Percentiles rank a stretch among this genome's conserved stretches.
These are phyloP conservation scores for Argyrosomus japonicus DNA, from an alignment of 2,113 vertebrate species.

Conservation along the genomic window DNA sequence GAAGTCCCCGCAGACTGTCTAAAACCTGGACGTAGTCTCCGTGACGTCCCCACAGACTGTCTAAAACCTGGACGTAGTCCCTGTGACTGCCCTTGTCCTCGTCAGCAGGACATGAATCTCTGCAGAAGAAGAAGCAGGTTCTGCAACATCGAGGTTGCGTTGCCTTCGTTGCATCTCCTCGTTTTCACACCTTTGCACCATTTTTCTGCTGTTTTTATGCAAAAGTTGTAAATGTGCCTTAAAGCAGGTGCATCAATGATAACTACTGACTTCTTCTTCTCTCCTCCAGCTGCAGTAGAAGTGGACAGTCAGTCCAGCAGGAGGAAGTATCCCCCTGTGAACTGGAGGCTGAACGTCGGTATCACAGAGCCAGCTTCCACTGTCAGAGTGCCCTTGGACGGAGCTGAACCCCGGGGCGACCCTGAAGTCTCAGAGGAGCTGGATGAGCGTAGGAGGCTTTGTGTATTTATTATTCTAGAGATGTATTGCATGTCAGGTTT, in stretches of 20 bases:
- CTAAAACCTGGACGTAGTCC: too few relatives aligned
- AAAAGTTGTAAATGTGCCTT: neutral
- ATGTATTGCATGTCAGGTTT: constrained; percentile 16
- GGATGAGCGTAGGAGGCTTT: neutral
- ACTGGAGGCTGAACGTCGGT: neutral
- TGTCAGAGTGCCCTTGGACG: constrained; percentile 34
- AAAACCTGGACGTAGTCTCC: too few relatives aligned
- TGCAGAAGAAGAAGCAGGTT: neutral
- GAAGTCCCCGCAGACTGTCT: too few relatives aligned
- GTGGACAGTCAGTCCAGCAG: neutral
- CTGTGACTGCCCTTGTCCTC: too few relatives aligned
- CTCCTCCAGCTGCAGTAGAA: neutral
- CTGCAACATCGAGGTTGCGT: neutral
- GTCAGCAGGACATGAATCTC: neutral
- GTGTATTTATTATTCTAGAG: constrained; percentile 24
- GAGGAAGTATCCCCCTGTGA: neutral
- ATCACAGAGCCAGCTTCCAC: neutral
- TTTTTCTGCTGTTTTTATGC: neutral
- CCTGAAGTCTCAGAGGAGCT: constrained; percentile 26
- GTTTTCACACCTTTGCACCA: neutral
- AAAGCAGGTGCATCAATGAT: too few relatives aligned
- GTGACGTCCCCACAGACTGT: too few relatives aligned
- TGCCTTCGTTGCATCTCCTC: neutral
- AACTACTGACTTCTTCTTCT: too few relatives aligned
- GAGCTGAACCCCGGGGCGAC: neutral